phyloP scores from a whole-genome alignment of 2,797 vertebrate genomes.

The Halcyon leucocephala region DNA sequence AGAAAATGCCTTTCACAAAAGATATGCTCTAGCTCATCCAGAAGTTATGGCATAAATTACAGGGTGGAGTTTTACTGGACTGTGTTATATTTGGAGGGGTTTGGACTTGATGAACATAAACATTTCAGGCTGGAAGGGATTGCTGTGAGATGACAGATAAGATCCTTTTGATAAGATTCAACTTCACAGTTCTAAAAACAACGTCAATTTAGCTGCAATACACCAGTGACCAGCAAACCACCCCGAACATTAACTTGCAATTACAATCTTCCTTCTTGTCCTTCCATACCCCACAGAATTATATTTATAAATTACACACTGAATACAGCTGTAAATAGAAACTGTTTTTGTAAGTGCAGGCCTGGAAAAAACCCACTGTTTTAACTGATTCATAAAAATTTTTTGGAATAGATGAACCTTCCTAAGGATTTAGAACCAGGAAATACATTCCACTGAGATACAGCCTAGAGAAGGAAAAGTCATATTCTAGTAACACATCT shows the following conservation, averaged over 20 bases:
- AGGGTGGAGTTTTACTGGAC: constrained; percentile 19
- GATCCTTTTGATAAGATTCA: not conserved
- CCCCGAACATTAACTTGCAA: not conserved
- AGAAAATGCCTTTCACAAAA: not conserved
- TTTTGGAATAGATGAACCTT: not conserved
- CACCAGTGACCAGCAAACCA: not conserved
- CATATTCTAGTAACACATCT: not conserved
- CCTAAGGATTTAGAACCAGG: not conserved
- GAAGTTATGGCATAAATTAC: not conserved
- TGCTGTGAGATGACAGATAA: not conserved
- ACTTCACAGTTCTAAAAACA: not conserved
- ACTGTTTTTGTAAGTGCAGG: not conserved
- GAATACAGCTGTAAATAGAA: not conserved
- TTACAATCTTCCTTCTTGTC: not conserved
- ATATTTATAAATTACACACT: not conserved
- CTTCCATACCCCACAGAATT: not conserved
- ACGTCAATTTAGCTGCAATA: not conserved
- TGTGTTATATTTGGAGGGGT: not conserved
- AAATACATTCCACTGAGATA: not conserved
- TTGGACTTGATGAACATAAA: constrained; percentile 23
- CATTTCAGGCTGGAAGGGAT: not conserved
- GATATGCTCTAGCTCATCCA: not conserved
- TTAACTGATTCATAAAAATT: not conserved
- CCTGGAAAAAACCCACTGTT: not conserved
- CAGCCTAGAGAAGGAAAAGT: not conserved